Base-by-base conservation (phyloP, 2,888 invertebrate genomes). In the Melanchra persicariae region DNA sequence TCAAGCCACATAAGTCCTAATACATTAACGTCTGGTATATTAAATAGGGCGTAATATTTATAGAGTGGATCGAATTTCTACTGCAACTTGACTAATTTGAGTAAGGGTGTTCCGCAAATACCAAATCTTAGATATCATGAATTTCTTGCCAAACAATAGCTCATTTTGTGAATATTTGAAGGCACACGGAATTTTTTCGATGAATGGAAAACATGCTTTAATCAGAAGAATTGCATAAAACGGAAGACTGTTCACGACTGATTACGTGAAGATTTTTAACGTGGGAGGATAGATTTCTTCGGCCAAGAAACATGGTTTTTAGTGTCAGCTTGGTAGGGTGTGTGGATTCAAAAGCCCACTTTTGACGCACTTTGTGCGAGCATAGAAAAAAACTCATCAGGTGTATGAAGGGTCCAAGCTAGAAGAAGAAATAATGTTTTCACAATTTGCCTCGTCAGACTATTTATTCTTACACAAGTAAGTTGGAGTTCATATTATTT, bases 221-320 rank as follows among this genome's bases (percentile, higher is more conserved):
- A 51, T 70, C 37, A 57, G 70, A 60, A 76, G 59, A 63, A 77
- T 76, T 75, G 30, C 43, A 37, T 70, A 75, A 70, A 60, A 34
- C 45, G 24, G 51, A 57, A 55, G 51, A 61, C 51, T 52, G 7
- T 61, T 64, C 49, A 64, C 45, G 30, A 77, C 26, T 19, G 60
- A 22, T 70, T 60, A 70, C 45, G 63, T 64, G 52, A n/a, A 60
- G 8, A 55, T 67, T 47, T 49, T 60, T 17, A 66, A 55, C 54
- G 66, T 77, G 66, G 66, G 78, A 63, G 62, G 78, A 60, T 19
- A 55, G 63, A 64, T 77, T 49, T 70, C 26, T 45, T 65, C 66
- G 77, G 64, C 61, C 71, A 77, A 71, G 54, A 62, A 62, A 71
- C 66, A 51, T 66, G 24, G 30, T 7, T 54, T 62, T 77, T 62